A percentile compares a stretch with the other conserved stretches of the same genome.
Evolutionary conservation across 92 coral and sea anemone species (phyloP).

Genomic region (Porites cylindrica): DNA sequence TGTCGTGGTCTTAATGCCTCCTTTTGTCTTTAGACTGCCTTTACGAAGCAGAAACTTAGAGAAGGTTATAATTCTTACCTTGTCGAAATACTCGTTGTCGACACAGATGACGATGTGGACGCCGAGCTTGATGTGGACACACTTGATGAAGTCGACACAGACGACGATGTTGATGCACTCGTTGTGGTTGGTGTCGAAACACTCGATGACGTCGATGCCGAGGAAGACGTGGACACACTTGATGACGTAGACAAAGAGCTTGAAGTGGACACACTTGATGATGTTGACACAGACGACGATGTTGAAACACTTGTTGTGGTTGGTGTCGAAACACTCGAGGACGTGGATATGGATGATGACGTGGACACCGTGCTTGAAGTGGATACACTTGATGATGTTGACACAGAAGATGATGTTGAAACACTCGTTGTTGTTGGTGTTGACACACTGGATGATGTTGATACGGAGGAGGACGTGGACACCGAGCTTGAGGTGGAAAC

Average conservation of each 20-base stretch:
- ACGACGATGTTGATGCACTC: not conserved
- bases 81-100: too few species aligned
- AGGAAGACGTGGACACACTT: too few species aligned
- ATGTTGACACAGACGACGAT: too few species aligned
- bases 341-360: too few species aligned
- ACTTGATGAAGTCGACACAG: not conserved
- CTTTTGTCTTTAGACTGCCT: not conserved
- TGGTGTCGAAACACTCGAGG: too few species aligned
- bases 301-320: too few species aligned
- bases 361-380: not conserved
- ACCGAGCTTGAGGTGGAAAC: not conserved
- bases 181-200: too few species aligned
- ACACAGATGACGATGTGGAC: not conserved
- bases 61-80: too few species aligned
- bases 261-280: too few species aligned
- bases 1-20: not conserved
- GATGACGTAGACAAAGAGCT: too few species aligned
- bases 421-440: not conserved
- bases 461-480: constrained; percentile 34
- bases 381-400: not conserved
- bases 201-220: too few species aligned
- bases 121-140: constrained; percentile 10
- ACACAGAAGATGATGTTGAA: not conserved
- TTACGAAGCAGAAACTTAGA: too few species aligned
- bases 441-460: constrained; percentile 13